These are phyloP conservation scores for Rhipidura dahli DNA, from an alignment of 2,113 vertebrate species.

Conservation along the genomic window DNA sequence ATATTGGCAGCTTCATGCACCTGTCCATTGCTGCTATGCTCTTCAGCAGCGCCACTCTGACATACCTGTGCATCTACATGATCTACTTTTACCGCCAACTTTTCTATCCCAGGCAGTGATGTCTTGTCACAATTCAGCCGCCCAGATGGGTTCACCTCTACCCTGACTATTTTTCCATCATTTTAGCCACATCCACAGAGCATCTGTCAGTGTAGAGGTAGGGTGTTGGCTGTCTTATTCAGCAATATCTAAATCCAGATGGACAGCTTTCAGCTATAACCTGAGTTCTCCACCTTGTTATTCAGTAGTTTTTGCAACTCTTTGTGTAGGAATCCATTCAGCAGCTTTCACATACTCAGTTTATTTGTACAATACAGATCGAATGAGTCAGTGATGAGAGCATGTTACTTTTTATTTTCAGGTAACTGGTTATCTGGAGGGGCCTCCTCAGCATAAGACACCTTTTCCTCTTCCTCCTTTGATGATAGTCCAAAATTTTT, in stretches of 20 bases:
- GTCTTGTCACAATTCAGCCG: not conserved
- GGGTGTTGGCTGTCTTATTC: not conserved
- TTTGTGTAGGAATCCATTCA: not conserved
- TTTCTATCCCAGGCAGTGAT: not conserved
- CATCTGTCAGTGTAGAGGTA: not conserved
- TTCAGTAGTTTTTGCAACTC: not conserved
- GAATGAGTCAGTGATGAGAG: not conserved
- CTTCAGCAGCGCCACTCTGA: not conserved
- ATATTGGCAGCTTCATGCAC: too few relatives aligned
- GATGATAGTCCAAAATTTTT: not conserved
- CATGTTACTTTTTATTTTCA: not conserved
- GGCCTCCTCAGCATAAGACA: not conserved
- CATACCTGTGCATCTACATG: not conserved
- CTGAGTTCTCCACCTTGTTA: not conserved
- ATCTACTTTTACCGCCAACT: not conserved
- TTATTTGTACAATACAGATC: not conserved
- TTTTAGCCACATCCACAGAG: not conserved
- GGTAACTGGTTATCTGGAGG: not conserved
- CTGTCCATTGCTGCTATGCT: fast-evolving
- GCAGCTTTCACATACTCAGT: not conserved
- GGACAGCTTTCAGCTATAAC: not conserved
- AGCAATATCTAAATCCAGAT: not conserved
- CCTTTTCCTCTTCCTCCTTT: not conserved
- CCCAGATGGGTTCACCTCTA: not conserved
- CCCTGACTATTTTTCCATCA: not conserved